These are phyloP conservation scores for Grapholita molesta DNA, from an alignment of 1,140 invertebrate genomes.

Conservation along the genomic window DNA sequence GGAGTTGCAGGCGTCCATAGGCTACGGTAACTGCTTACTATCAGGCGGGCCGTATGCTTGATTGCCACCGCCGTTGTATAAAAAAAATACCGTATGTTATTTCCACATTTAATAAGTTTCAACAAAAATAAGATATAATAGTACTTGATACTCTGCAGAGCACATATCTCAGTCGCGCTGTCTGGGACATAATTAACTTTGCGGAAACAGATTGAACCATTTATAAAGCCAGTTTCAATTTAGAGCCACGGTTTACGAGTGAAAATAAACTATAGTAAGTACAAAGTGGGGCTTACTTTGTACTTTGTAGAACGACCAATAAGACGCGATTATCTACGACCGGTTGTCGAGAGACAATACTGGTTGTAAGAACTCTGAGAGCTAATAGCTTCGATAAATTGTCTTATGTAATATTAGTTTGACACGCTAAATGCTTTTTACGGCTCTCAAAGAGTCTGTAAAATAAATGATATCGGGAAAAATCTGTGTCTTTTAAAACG, in stretches of 20 bases:
- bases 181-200: background rate
- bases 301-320: background rate
- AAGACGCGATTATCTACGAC: slow-evolving; percentile 7
- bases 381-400: slow-evolving; percentile 1
- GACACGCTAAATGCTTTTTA: background rate
- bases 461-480: background rate
- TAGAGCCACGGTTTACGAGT: background rate
- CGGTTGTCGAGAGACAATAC: background rate
- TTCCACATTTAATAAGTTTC: background rate
- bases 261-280: background rate
- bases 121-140: no score
- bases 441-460: background rate
- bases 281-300: no score
- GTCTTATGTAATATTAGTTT: background rate
- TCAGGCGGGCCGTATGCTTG: no score
- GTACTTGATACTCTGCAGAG: no score
- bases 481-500: no score
- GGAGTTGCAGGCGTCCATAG: no score
- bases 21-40: no score
- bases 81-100: no score
- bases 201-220: background rate
- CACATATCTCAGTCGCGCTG: background rate
- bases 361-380: background rate
- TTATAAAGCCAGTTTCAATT: background rate
- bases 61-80: no score